Evolutionary conservation across 2,888 invertebrate genomes (phyloP).

Genomic region (Lysandra coridon): DNA sequence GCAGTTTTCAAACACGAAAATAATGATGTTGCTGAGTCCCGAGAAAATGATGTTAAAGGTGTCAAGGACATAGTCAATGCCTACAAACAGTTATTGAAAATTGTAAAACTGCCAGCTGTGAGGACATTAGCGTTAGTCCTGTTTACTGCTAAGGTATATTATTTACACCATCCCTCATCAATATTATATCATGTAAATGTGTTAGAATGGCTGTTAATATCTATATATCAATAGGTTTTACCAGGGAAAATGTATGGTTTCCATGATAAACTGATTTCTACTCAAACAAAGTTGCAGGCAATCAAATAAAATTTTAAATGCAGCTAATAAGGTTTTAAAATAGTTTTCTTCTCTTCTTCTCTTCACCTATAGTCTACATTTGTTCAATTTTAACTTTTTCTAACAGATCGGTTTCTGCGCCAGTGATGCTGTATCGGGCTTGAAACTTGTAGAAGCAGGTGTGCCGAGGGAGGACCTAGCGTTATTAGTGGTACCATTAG

Average conservation of each 20-base stretch:
- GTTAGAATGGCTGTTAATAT: too few species aligned
- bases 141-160: conserved; percentile 91
- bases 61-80: conserved; percentile 81
- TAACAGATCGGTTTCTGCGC: conserved; percentile 95
- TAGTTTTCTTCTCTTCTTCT: too few species aligned
- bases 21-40: conserved; percentile 58
- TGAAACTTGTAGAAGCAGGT: conserved; percentile 97
- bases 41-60: conserved; percentile 60
- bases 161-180: too few species aligned
- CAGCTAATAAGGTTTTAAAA: too few species aligned
- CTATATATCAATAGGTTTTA: too few species aligned
- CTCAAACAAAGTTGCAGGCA: too few species aligned
- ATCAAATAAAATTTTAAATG: neutral
- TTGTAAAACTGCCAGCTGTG: conserved; percentile 91
- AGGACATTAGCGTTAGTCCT: conserved; percentile 88
- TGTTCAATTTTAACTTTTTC: neutral
- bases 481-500: conserved; percentile 94
- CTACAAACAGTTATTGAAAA: conserved; percentile 90
- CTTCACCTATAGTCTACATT: too few species aligned
- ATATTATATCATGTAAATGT: too few species aligned
- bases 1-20: conserved; percentile 93
- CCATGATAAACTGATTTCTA: neutral
- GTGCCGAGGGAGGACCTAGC: conserved; percentile 97
- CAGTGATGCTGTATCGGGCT: conserved; percentile 95
- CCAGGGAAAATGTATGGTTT: neutral